Conservation (phyloP, 2,113 vertebrate genomes). For the Platanista minor region DNA sequence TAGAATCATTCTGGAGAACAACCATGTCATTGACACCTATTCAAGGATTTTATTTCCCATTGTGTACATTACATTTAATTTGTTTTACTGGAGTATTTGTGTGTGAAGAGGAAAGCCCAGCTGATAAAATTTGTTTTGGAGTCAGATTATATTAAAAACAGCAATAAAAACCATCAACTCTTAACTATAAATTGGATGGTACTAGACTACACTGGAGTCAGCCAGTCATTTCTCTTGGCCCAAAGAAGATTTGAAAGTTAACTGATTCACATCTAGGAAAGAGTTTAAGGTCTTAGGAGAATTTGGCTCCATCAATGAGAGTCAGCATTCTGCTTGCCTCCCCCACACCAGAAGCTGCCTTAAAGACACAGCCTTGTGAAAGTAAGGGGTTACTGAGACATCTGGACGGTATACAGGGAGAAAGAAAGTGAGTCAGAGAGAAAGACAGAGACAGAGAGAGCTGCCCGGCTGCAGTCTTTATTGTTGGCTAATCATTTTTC, state of each 20-base stretch:
- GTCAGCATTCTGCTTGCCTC: neutral
- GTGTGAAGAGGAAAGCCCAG: conserved; percentile 75
- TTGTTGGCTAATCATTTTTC: too few species aligned
- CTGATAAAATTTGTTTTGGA: neutral
- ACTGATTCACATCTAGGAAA: neutral
- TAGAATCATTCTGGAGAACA: conserved; percentile 89
- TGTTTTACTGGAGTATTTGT: conserved; percentile 94
- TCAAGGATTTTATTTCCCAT: conserved; percentile 91
- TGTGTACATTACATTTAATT: conserved; percentile 92
- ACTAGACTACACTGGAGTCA: neutral
- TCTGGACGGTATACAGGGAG: too few species aligned
- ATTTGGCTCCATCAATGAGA: neutral
- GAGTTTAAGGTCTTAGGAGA: neutral
- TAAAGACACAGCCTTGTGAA: too few species aligned
- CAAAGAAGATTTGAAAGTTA: neutral
- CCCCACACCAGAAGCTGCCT: too few species aligned
- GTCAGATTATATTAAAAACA: neutral
- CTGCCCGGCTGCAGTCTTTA: too few species aligned
- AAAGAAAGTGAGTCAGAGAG: too few species aligned
- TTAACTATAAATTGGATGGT: neutral
- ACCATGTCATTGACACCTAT: conserved; percentile 93
- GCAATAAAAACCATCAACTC: neutral
- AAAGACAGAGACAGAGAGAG: too few species aligned
- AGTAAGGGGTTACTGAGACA: too few species aligned
- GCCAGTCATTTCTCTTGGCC: neutral